A percentile compares a stretch with the other conserved stretches of the same genome.
Evolutionary conservation across 2,797 vertebrate genomes (phyloP).

Genomic region (Eurystomus glaucurus): DNA sequence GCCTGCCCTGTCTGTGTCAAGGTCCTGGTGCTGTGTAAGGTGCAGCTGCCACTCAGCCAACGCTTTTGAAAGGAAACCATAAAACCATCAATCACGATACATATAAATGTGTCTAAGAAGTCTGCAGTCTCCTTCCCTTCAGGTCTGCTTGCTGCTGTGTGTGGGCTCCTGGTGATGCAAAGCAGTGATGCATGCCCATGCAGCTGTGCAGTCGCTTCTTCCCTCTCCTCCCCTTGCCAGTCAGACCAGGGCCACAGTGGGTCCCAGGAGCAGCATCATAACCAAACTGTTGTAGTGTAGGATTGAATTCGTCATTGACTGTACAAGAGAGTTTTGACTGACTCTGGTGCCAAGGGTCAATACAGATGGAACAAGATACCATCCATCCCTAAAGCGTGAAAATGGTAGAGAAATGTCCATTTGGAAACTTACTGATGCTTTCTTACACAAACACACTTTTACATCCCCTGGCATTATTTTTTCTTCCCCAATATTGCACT

Average conservation of each 20-base stretch:
- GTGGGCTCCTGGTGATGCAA: not conserved
- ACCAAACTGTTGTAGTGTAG: not conserved
- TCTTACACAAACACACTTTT: not conserved
- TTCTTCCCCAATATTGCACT: not conserved
- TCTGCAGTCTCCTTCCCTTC: too few species aligned
- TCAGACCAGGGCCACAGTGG: not conserved
- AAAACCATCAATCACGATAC: accelerated
- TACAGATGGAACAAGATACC: not conserved
- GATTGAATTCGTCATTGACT: not conserved
- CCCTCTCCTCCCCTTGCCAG: not conserved
- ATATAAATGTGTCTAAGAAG: not conserved
- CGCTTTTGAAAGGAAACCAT: accelerated
- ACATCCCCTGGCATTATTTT: not conserved
- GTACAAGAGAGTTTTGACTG: too few species aligned
- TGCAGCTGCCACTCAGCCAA: not conserved
- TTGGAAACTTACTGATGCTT: not conserved
- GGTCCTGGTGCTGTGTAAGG: not conserved
- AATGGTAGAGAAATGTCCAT: not conserved
- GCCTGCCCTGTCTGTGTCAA: accelerated
- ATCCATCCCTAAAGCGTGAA: not conserved
- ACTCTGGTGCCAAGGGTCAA: not conserved
- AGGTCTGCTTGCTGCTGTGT: not conserved
- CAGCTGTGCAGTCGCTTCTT: not conserved
- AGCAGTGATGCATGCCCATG: not conserved
- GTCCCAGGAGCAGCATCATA: not conserved